Evolutionary conservation across 2,888 invertebrate genomes (phyloP).

Genomic region (Odontomyia ornata): DNA sequence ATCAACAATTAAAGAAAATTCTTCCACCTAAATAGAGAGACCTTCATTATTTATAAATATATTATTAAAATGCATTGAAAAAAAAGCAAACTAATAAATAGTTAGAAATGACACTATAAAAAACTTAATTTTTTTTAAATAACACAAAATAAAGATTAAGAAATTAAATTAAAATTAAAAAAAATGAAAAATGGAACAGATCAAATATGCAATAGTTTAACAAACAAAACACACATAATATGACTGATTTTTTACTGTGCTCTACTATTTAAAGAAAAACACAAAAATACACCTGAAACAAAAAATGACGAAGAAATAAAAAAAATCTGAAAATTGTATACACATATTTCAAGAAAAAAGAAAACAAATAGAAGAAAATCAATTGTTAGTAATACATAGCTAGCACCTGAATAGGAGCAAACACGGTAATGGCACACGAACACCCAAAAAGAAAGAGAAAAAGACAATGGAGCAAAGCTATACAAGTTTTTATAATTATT

Average conservation of each 20-base stretch:
- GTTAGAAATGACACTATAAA: no score
- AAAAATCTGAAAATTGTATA: background rate
- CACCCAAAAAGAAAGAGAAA: background rate
- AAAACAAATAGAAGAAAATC: slow-evolving; percentile 7
- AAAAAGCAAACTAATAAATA: background rate
- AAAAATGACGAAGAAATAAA: slow-evolving; percentile 50
- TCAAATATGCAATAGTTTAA: slow-evolving; percentile 9
- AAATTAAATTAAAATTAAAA: no score
- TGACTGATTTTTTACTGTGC: slow-evolving; percentile 52
- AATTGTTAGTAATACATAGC: background rate
- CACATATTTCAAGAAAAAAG: slow-evolving; percentile 5
- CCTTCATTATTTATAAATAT: slow-evolving; percentile 24
- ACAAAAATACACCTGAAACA: slow-evolving; percentile 48
- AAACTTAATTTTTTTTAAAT: no score
- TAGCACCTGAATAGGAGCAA: background rate
- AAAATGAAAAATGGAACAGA: background rate
- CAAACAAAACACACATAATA: slow-evolving; percentile 51
- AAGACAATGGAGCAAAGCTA: slow-evolving; percentile 4
- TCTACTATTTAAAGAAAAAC: slow-evolving; percentile 50
- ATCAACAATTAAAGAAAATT: slow-evolving; percentile 24
- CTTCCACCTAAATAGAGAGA: slow-evolving; percentile 42
- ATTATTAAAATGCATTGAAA: background rate
- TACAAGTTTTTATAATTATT: slow-evolving; percentile 37
- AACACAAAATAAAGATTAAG: no score
- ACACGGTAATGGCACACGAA: background rate